A percentile compares a stretch with the other conserved stretches of the same genome.
phyloP scores from a whole-genome alignment of 1,140 invertebrate species.

The Halyomorpha halys region DNA sequence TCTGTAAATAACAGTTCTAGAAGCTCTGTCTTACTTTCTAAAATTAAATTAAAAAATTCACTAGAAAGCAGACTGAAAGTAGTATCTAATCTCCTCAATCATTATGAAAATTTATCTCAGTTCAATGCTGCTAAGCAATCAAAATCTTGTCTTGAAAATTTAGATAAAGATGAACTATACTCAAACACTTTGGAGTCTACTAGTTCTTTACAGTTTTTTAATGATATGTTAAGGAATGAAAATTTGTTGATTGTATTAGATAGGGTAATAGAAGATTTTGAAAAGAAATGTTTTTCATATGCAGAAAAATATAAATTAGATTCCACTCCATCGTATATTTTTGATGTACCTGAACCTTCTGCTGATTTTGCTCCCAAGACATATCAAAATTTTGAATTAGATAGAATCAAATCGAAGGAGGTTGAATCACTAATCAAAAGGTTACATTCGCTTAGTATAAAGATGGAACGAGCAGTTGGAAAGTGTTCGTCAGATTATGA shows the following conservation, averaged over 20 bases:
- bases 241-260: conserved; percentile 1
- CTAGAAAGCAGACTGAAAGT: not conserved
- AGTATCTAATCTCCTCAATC: not conserved
- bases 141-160: conserved; percentile 6
- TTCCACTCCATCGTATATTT: not conserved
- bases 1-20: too few species aligned
- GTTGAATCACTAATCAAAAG: too few species aligned
- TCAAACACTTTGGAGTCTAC: not conserved
- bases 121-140: not conserved
- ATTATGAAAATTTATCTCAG: conserved; percentile 1
- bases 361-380: too few species aligned
- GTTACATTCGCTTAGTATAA: too few species aligned
- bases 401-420: too few species aligned
- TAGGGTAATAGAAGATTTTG: conserved; percentile 2
- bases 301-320: not conserved
- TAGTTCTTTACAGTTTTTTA: not conserved
- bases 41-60: not conserved
- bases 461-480: too few species aligned
- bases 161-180: not conserved
- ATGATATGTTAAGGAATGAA: not conserved
- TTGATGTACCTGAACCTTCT: not conserved
- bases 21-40: too few species aligned
- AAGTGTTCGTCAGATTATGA: too few species aligned
- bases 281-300: not conserved
- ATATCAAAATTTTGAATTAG: too few species aligned